A percentile compares a stretch with the other conserved stretches of the same genome.
Evolutionary conservation across 1,140 invertebrate genomes (phyloP).

Genomic region (Brachionus paranguensis): DNA sequence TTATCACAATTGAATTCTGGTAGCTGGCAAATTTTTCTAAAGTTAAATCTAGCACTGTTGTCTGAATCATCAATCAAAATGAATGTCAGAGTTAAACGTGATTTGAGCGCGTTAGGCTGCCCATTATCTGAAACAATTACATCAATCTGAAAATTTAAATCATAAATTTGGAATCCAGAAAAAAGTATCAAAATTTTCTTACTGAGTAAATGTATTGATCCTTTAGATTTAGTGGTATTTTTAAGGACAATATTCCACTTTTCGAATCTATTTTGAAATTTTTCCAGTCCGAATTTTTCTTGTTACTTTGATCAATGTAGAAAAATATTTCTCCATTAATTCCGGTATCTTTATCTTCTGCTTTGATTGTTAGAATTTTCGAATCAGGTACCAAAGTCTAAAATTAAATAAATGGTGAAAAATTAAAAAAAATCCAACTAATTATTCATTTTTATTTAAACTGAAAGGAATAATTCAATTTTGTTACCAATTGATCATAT

Average conservation of each 20-base stretch:
- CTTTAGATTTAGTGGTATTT: neutral
- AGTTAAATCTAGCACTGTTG: neutral
- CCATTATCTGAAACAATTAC: slow-evolving; percentile 26
- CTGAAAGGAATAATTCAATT: too few relatives aligned
- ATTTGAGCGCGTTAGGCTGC: neutral
- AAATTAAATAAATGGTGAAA: neutral
- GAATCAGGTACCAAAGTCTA: neutral
- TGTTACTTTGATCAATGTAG: neutral
- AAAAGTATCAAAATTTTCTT: neutral
- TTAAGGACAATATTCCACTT: neutral
- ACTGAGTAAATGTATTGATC: slow-evolving; percentile 10
- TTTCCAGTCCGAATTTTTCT: slow-evolving; percentile 5
- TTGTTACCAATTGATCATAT: too few relatives aligned
- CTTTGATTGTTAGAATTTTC: neutral
- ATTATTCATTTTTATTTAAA: too few relatives aligned
- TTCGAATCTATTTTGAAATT: neutral
- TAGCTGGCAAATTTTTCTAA: neutral
- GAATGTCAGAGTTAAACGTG: neutral
- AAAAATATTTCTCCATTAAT: slow-evolving; percentile 16
- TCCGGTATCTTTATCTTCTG: slow-evolving; percentile 7
- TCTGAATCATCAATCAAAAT: slow-evolving; percentile 17
- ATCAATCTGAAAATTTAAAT: neutral
- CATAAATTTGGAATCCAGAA: neutral
- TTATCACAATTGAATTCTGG: neutral
- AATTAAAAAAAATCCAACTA: too few relatives aligned